Percentiles rank a stretch among this genome's conserved stretches.
Conservation (phyloP, 2,888 invertebrate species). For the Plebejus anna region DNA sequence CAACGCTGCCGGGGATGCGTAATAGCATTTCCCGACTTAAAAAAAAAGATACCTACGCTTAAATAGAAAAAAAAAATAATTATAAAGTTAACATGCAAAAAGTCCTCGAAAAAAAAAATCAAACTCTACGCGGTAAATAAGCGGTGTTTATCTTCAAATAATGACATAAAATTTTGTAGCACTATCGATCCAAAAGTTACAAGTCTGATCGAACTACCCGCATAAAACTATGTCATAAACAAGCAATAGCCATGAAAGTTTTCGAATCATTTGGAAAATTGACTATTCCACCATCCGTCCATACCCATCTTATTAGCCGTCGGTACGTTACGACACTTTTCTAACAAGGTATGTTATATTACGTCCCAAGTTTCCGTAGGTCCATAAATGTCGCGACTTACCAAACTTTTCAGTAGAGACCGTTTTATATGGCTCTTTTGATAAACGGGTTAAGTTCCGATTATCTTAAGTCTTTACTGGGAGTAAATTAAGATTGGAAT, state of each 20-base stretch:
- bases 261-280: conserved; percentile 11
- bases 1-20: too few species aligned
- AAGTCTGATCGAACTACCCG: neutral
- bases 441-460: conserved; percentile 10
- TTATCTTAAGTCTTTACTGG: neutral
- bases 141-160: neutral
- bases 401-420: neutral
- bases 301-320: neutral
- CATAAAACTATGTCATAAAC: neutral
- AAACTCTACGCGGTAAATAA: neutral
- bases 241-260: conserved; percentile 23
- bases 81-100: too few species aligned
- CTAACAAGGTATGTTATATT: conserved; percentile 18
- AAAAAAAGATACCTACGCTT: too few species aligned
- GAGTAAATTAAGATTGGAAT: neutral
- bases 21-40: too few species aligned
- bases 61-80: too few species aligned
- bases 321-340: neutral
- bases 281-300: neutral
- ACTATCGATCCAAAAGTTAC: neutral
- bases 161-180: neutral
- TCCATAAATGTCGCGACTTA: conserved; percentile 13
- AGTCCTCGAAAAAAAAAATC: too few species aligned
- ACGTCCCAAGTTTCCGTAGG: neutral
- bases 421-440: conserved; percentile 9